phyloP scores from a whole-genome alignment of 53 echinoderm and acorn worm species.

The Henricia sp. region DNA sequence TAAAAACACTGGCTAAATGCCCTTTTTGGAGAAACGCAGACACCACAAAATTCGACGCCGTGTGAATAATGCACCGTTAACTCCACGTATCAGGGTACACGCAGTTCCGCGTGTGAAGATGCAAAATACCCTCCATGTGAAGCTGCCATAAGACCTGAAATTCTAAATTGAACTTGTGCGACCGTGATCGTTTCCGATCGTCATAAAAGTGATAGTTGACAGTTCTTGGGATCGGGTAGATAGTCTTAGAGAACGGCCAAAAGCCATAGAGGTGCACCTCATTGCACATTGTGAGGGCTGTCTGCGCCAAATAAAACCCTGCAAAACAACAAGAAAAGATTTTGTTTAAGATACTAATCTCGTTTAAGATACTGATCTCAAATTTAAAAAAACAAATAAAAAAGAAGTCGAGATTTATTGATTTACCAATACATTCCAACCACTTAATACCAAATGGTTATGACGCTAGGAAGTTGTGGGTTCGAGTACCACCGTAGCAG shows the following conservation, averaged over 20 bases:
- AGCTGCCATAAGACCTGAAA: slow-evolving; percentile 59
- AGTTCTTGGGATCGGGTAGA: slow-evolving; percentile 20
- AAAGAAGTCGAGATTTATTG: background rate
- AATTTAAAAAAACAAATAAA: background rate
- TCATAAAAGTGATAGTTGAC: slow-evolving; percentile 45
- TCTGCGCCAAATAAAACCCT: slow-evolving; percentile 60
- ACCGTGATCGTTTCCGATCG: slow-evolving; percentile 20
- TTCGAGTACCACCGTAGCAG: too few species aligned
- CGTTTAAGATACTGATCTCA: too few species aligned
- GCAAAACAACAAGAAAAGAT: background rate
- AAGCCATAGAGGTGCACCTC: slow-evolving; percentile 65
- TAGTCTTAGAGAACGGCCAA: slow-evolving; percentile 53
- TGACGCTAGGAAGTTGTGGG: too few species aligned
- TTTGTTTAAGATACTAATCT: background rate
- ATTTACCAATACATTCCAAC: too few species aligned
- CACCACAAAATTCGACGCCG: too few species aligned
- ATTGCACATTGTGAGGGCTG: slow-evolving; percentile 58
- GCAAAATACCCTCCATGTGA: slow-evolving; percentile 47
- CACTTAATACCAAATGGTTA: too few species aligned
- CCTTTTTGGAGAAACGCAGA: too few species aligned
- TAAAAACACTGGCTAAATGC: too few species aligned
- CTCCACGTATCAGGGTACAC: too few species aligned
- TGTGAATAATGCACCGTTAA: too few species aligned
- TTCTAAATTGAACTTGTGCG: slow-evolving; percentile 48
- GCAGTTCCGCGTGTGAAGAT: slow-evolving; percentile 42